Conservation (phyloP, 1,140 invertebrate genomes). For the Drosophila seguyi region DNA sequence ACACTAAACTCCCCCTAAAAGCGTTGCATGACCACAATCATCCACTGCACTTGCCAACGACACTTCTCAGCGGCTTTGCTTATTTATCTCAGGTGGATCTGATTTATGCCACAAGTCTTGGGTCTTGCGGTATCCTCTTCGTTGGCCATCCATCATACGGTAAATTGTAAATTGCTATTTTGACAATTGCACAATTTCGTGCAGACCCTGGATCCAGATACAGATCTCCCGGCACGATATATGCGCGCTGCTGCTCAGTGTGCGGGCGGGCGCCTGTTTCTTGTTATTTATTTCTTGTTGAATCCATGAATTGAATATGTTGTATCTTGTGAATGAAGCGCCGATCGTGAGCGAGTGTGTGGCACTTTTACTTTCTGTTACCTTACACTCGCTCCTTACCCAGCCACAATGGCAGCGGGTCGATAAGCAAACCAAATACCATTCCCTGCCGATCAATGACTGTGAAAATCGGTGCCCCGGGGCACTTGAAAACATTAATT, state of each 20-base stretch:
- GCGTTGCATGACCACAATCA: slow-evolving; percentile 56
- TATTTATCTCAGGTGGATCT: slow-evolving; percentile 49
- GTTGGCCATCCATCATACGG: slow-evolving; percentile 44
- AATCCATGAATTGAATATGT: slow-evolving; percentile 74
- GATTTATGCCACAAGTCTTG: slow-evolving; percentile 29
- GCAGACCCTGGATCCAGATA: slow-evolving; percentile 66
- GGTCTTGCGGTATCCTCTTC: slow-evolving; percentile 9
- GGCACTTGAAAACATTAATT: slow-evolving; percentile 37
- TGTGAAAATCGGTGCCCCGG: slow-evolving; percentile 36
- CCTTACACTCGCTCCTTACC: slow-evolving; percentile 29
- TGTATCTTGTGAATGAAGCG: slow-evolving; percentile 63
- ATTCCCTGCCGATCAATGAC: slow-evolving; percentile 37
- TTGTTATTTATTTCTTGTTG: slow-evolving; percentile 48
- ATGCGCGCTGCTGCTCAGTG: slow-evolving; percentile 22
- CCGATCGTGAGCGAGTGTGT: slow-evolving; percentile 62
- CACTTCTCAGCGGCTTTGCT: slow-evolving; percentile 43
- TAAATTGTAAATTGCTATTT: slow-evolving; percentile 75
- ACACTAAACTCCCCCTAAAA: slow-evolving; percentile 52
- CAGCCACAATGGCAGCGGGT: slow-evolving; percentile 32
- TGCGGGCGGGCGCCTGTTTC: slow-evolving; percentile 34
- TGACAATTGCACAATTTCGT: slow-evolving; percentile 82
- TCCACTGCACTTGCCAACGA: slow-evolving; percentile 51
- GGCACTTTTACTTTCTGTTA: slow-evolving; percentile 71
- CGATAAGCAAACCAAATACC: slow-evolving; percentile 37
- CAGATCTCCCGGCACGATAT: slow-evolving; percentile 70